phyloP scores from a whole-genome alignment of 2,888 invertebrate genomes.

The Pharmacophagus antenor region DNA sequence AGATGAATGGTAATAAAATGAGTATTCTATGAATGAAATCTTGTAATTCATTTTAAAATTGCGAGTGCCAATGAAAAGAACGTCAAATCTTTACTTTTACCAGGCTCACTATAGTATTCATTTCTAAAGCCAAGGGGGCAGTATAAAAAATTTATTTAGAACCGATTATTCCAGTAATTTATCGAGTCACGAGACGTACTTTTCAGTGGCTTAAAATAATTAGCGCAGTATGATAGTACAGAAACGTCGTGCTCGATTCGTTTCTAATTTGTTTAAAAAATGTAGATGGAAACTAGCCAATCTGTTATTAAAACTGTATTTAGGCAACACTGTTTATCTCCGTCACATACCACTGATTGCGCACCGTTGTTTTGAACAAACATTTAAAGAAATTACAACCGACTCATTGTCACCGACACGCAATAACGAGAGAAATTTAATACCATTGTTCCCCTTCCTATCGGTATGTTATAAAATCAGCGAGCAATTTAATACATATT shows the following conservation, averaged over 20 bases:
- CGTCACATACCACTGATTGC: slow-evolving; percentile 45
- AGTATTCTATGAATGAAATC: too few relatives aligned
- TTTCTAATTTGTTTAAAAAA: not conserved
- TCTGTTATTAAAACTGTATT: slow-evolving; percentile 13
- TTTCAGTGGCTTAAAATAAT: too few relatives aligned
- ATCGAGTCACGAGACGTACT: too few relatives aligned
- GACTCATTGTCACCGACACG: slow-evolving; percentile 48
- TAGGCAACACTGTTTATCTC: slow-evolving; percentile 22
- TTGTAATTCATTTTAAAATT: too few relatives aligned
- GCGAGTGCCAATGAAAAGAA: too few relatives aligned
- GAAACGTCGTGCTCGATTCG: not conserved
- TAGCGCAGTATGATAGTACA: too few relatives aligned
- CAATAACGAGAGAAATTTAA: slow-evolving; percentile 51
- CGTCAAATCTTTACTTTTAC: too few relatives aligned
- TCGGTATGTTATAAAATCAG: slow-evolving; percentile 50
- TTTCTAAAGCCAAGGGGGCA: too few relatives aligned
- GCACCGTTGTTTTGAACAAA: slow-evolving; percentile 42
- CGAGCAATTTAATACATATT: slow-evolving; percentile 36
- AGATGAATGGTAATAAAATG: too few relatives aligned
- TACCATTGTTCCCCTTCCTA: slow-evolving; percentile 54
- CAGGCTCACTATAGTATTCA: too few relatives aligned
- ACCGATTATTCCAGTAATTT: too few relatives aligned
- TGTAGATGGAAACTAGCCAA: not conserved
- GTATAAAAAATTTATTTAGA: too few relatives aligned
- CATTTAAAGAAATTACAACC: slow-evolving; percentile 47